These are phyloP conservation scores for Drosophila phalerata DNA, from an alignment of 2,888 invertebrate species.

Conservation along the genomic window DNA sequence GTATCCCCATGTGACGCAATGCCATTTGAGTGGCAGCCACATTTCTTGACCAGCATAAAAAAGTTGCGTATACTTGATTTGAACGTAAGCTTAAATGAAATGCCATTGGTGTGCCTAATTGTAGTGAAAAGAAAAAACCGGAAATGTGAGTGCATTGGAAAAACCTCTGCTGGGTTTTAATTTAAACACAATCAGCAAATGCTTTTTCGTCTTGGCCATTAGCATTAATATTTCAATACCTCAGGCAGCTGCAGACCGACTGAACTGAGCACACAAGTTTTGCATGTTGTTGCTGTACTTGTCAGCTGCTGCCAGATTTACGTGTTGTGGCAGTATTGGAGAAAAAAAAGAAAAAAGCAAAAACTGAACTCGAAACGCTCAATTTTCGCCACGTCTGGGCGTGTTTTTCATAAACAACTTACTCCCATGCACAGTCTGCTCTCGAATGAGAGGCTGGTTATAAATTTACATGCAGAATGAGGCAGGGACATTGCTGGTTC, in stretches of 20 bases:
- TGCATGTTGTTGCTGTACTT: conserved; percentile 64
- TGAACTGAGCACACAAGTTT: conserved; percentile 40
- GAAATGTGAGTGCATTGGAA: not conserved
- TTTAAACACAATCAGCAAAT: conserved; percentile 67
- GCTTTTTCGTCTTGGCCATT: conserved; percentile 62
- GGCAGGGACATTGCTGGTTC: conserved; percentile 52
- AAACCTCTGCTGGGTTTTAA: conserved; percentile 1
- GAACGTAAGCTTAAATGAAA: conserved; percentile 1
- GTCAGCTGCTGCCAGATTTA: conserved; percentile 80
- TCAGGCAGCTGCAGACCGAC: not conserved
- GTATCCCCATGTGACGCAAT: conserved; percentile 54
- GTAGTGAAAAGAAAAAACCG: not conserved
- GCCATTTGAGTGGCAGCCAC: conserved; percentile 41
- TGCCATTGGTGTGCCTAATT: conserved; percentile 1
- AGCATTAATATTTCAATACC: conserved; percentile 76
- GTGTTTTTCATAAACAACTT: conserved; percentile 72
- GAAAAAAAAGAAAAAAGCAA: not conserved
- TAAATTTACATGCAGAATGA: conserved; percentile 70
- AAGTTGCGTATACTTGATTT: conserved; percentile 18
- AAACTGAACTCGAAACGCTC: conserved; percentile 23
- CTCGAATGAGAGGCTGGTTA: conserved; percentile 38
- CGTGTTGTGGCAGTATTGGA: conserved; percentile 55
- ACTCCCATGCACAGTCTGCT: conserved; percentile 24
- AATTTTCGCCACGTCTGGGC: conserved; percentile 49
- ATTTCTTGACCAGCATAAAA: conserved; percentile 22